A percentile compares a stretch with the other conserved stretches of the same genome.
Conservation (phyloP, 2,888 invertebrate genomes). For the Andrena minutula region DNA sequence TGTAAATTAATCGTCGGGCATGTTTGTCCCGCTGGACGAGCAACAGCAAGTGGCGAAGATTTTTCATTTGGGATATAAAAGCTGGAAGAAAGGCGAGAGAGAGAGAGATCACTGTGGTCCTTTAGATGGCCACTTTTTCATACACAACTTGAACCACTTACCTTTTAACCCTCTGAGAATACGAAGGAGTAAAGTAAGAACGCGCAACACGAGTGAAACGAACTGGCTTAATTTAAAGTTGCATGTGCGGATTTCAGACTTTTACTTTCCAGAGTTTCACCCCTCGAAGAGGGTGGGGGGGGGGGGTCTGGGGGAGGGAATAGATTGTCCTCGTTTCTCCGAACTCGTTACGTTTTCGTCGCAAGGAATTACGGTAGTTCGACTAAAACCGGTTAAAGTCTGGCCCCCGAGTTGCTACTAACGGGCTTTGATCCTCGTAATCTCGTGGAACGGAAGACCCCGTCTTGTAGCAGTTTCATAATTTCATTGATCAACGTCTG, state of each 20-base stretch:
- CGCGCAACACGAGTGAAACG: constrained; percentile 58
- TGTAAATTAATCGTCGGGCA: constrained; percentile 29
- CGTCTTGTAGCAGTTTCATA: constrained; percentile 65
- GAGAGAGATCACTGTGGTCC: not conserved
- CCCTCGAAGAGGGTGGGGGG: no score
- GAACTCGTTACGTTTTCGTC: constrained; percentile 74
- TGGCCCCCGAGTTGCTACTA: constrained; percentile 68
- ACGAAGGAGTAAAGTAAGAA: constrained; percentile 57
- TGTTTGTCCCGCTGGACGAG: constrained; percentile 1
- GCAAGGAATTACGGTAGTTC: constrained; percentile 70
- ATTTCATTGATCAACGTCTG: constrained; percentile 72
- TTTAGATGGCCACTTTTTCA: constrained; percentile 27
- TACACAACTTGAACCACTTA: constrained; percentile 27
- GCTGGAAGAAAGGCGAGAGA: not conserved
- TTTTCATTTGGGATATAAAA: constrained; percentile 23
- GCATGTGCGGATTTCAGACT: constrained; percentile 72
- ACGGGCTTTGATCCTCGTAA: constrained; percentile 71
- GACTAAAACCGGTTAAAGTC: constrained; percentile 75
- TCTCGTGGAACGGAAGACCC: constrained; percentile 66
- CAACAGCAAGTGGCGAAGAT: not conserved
- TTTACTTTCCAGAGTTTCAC: constrained; percentile 65
- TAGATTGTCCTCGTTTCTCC: constrained; percentile 53
- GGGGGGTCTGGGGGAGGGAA: not conserved
- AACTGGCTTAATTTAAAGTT: constrained; percentile 78
- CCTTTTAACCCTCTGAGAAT: constrained; percentile 13